Evolutionary conservation across 2,797 vertebrate species (phyloP).

Genomic region (Halcyon smyrnensis): DNA sequence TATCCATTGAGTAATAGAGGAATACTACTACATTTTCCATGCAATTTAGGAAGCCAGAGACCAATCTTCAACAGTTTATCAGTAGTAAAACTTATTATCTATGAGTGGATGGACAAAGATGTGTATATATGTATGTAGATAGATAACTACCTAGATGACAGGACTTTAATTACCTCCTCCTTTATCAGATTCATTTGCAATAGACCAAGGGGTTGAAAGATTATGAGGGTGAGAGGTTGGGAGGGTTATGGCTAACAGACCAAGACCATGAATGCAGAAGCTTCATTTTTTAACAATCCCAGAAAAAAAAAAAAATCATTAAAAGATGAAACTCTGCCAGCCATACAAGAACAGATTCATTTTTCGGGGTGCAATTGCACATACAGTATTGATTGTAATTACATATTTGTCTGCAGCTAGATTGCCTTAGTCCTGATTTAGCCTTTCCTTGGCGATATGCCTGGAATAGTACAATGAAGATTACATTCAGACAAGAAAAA

Average conservation of each 20-base stretch:
- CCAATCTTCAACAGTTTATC: background rate
- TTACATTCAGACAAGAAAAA: conserved; percentile 50
- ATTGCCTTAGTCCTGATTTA: conserved; percentile 52
- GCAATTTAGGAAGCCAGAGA: background rate
- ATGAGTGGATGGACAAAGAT: background rate
- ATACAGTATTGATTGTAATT: conserved; percentile 52
- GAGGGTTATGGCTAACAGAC: background rate
- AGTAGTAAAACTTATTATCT: background rate
- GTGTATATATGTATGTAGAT: background rate
- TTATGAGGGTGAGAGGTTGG: background rate
- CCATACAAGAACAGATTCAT: background rate
- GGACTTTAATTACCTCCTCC: background rate
- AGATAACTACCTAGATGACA: background rate
- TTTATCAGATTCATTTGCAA: background rate
- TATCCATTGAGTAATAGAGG: background rate
- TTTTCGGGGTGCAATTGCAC: background rate
- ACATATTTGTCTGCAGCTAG: conserved; percentile 40
- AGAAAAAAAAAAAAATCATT: background rate
- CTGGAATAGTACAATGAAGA: conserved; percentile 52
- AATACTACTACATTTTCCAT: background rate
- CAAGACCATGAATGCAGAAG: background rate
- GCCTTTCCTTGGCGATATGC: conserved; percentile 16
- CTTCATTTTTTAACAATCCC: background rate
- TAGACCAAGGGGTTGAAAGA: background rate
- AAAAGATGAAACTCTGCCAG: background rate